phyloP scores from a whole-genome alignment of 2,888 invertebrate species.

The Cerceris rybyensis region DNA sequence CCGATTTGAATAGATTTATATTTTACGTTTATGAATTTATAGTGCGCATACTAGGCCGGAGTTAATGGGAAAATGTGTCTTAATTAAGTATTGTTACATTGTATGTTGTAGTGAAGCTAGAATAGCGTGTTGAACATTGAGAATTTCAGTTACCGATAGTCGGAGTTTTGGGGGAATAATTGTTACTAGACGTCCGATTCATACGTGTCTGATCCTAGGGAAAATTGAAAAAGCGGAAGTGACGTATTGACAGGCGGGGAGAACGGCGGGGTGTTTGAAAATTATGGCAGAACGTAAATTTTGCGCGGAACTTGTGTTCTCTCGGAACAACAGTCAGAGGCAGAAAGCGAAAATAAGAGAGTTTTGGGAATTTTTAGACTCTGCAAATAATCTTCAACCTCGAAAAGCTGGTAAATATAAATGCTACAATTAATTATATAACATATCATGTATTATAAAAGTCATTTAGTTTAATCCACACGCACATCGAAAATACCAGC shows the following conservation, averaged over 20 bases:
- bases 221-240: conserved; percentile 30
- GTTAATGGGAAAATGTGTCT: too few relatives aligned
- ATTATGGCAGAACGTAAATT: conserved; percentile 11
- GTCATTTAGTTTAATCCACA: too few relatives aligned
- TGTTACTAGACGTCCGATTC: conserved; percentile 43
- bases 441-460: too few relatives aligned
- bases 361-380: conserved; percentile 68
- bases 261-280: conserved; percentile 21
- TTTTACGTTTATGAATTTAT: not conserved
- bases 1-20: not conserved
- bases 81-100: too few relatives aligned
- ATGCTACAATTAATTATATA: not conserved
- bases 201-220: conserved; percentile 9
- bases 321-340: conserved; percentile 27
- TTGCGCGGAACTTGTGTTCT: conserved; percentile 50
- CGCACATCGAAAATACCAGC: not conserved
- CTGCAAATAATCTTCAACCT: conserved; percentile 46
- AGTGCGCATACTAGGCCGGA: not conserved
- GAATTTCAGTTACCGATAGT: conserved; percentile 19
- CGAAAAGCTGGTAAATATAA: not conserved
- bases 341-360: conserved; percentile 51
- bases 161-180: conserved; percentile 6
- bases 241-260: conserved; percentile 7
- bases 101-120: too few relatives aligned
- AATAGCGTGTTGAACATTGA: not conserved